Base-by-base conservation (phyloP, 1,140 invertebrate species). In the Limonius californicus region DNA sequence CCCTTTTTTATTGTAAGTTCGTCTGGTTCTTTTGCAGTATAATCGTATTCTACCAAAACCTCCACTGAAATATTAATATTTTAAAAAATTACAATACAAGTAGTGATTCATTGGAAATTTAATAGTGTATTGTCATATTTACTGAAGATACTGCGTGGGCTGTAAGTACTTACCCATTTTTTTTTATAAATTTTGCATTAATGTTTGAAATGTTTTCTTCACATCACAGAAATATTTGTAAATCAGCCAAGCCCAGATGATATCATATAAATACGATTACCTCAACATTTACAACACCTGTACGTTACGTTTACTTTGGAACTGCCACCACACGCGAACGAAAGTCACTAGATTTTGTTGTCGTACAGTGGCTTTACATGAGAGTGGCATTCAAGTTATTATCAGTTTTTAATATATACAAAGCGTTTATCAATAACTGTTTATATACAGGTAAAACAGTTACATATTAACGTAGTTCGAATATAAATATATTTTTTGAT, bases 1-100 rank as follows among this genome's bases (percentile, higher is more conserved):
- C 95, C 94, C 74, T 93, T 94, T 61, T 82, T 82, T 57, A 97
- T 84, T 39, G 89, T 89, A 66, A 98, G 78, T 81, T 98, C 90
- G 74, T 93, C 90, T 1, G 84, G 77, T 76, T 92, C 88, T 70
- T 90, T 85, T 45, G 90, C 89, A 65, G 82, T 82, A 72, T 94
- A 94, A 70, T 90, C 86, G 76, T 87, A 90, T 74, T 92, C 89
- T 23, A 90, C 91, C 70, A 90, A 78, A 71, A 89, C 90, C 71
- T 90, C 87, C 76, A 89, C 86, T 87, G 76, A 47, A 78, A 79
- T 53, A 21, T 60, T 56, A 43, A 42, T 14, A 57, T n/a, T n/a
- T 42, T 15, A 4, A 27, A 27, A 3, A 27, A 9, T 9, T 27
- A n/a, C n/a, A n/a, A n/a, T 27, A 27, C 3, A 27, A 27, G 23